Percentiles rank a stretch among this genome's conserved stretches.
phyloP scores from a whole-genome alignment of 2,797 vertebrate species.

The Smutsia temminckii region DNA sequence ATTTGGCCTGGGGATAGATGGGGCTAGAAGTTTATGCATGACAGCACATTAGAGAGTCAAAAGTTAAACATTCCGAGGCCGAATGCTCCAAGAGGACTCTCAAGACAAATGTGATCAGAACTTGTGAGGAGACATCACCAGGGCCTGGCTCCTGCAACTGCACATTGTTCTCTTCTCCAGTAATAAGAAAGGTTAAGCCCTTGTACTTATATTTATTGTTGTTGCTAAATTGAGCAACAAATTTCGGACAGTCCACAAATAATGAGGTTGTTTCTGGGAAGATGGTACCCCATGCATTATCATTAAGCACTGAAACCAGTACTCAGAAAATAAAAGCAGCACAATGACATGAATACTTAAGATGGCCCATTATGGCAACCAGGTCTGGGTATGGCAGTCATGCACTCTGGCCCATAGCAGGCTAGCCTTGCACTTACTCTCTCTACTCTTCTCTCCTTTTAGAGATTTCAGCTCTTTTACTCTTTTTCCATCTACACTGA shows the following conservation, averaged over 20 bases:
- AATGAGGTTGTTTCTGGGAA: constrained; percentile 51
- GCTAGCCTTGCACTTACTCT: accelerated
- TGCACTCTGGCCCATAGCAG: not conserved
- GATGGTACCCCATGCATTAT: not conserved
- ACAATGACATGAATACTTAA: not conserved
- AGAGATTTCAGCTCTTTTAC: not conserved
- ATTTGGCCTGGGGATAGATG: not conserved
- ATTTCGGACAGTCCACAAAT: constrained; percentile 50
- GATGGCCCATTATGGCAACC: accelerated
- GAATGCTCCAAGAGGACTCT: not conserved
- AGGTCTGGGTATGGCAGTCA: not conserved
- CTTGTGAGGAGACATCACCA: not conserved
- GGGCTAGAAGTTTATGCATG: not conserved
- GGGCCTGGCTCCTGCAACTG: not conserved
- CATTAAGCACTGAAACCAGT: not conserved
- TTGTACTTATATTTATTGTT: constrained; percentile 41
- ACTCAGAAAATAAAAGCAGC: constrained; percentile 38
- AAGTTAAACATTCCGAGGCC: not conserved
- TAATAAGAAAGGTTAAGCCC: not conserved
- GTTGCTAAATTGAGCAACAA: not conserved
- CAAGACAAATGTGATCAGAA: not conserved
- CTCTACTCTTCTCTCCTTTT: not conserved
- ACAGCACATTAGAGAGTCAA: not conserved
- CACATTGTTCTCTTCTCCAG: not conserved
- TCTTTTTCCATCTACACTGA: not conserved